phyloP scores from a whole-genome alignment of 35 echinoderm and acorn worm species.

The Heliocidaris erythrogramma region DNA sequence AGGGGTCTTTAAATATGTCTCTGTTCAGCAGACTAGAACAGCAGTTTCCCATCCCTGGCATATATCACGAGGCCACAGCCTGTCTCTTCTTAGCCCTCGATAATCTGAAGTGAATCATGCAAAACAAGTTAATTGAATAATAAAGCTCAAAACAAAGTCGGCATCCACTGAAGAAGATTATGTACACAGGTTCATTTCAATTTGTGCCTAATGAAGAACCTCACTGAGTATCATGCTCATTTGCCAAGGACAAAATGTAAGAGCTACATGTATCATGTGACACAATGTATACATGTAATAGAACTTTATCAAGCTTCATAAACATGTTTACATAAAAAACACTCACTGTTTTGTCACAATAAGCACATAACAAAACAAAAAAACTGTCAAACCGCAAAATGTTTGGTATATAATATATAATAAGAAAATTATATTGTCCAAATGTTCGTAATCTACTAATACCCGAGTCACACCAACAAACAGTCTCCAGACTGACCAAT shows the following conservation, averaged over 20 bases:
- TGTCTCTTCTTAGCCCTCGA: background rate
- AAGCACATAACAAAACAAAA: too few relatives aligned
- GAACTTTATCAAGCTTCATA: too few relatives aligned
- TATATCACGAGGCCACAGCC: slow-evolving; percentile 14
- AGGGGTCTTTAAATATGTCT: background rate
- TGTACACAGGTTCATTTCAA: background rate
- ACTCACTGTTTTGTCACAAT: too few relatives aligned
- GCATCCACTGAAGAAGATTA: background rate
- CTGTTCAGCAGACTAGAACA: background rate
- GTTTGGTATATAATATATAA: too few relatives aligned
- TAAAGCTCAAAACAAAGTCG: background rate
- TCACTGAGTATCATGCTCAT: background rate
- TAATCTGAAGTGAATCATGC: background rate
- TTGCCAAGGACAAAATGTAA: background rate
- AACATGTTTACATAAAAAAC: too few relatives aligned
- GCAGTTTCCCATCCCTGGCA: background rate
- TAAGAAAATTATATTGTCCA: too few relatives aligned
- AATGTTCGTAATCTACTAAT: too few relatives aligned
- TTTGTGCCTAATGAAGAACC: background rate
- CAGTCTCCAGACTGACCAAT: too few relatives aligned
- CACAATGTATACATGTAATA: background rate
- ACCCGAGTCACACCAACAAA: too few relatives aligned
- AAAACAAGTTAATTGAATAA: background rate
- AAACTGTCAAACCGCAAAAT: too few relatives aligned
- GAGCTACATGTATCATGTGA: background rate